These are phyloP conservation scores for Schlechtendalia chinensis DNA, from an alignment of 1,140 invertebrate species.

Conservation along the genomic window DNA sequence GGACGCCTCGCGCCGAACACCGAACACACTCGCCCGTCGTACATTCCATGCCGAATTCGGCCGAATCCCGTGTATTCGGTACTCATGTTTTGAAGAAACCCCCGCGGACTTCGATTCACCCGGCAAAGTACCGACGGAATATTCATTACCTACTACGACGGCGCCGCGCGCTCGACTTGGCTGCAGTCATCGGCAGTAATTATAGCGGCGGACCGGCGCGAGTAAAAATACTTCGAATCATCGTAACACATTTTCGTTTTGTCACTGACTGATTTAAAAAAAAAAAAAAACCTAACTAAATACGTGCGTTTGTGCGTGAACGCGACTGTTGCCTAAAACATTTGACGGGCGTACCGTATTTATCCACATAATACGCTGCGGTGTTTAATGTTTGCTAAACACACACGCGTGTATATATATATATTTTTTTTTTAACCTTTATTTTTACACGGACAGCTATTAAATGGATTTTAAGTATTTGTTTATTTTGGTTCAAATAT, in stretches of 20 bases:
- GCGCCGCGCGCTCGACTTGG: not conserved
- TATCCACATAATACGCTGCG: not conserved
- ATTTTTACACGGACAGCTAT: not conserved
- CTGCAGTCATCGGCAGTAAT: not conserved
- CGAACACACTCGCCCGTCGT: not conserved
- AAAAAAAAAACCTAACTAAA: not conserved
- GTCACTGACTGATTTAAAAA: slow-evolving; percentile 11
- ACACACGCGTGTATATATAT: not conserved
- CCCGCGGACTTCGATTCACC: not conserved
- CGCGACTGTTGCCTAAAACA: slow-evolving; percentile 5
- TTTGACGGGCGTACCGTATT: not conserved
- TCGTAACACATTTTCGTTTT: not conserved
- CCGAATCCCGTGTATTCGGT: not conserved
- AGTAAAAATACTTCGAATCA: slow-evolving; percentile 26
- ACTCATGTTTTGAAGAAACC: not conserved
- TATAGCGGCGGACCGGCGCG: not conserved
- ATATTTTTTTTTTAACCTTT: not conserved
- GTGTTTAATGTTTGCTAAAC: slow-evolving; percentile 5
- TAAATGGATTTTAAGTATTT: not conserved
- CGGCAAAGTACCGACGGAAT: not conserved
- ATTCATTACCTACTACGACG: not conserved
- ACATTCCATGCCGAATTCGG: slow-evolving; percentile 25
- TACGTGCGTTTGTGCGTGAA: not conserved
- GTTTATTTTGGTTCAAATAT: slow-evolving; percentile 4
- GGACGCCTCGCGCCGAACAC: too few relatives aligned